Evolutionary conservation across 2,797 vertebrate genomes (phyloP).

Genomic region (Chiloscyllium punctatum): DNA sequence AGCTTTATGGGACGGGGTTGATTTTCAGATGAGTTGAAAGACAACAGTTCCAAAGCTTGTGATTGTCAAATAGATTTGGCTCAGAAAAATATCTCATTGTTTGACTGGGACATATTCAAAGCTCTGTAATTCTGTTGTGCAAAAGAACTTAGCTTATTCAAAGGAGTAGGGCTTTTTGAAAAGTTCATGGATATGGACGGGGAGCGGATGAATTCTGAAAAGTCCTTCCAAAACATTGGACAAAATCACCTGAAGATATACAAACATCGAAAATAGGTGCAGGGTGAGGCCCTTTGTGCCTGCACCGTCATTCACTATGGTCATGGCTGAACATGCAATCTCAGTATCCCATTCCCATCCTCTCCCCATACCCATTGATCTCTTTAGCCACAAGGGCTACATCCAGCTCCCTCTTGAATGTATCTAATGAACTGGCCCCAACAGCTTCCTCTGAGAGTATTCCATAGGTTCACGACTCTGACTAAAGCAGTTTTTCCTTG

Average conservation of each 20-base stretch:
- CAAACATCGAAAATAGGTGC: too few species aligned
- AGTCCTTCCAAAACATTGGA: not conserved
- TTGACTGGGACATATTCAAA: not conserved
- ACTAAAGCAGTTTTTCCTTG: too few species aligned
- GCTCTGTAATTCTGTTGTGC: not conserved
- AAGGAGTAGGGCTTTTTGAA: not conserved
- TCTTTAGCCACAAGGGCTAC: too few species aligned
- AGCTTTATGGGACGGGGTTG: not conserved
- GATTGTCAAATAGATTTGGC: not conserved
- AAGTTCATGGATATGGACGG: not conserved
- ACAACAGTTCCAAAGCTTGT: not conserved
- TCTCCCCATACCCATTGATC: too few species aligned
- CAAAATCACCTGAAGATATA: not conserved
- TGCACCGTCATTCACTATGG: too few species aligned
- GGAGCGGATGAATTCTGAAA: not conserved
- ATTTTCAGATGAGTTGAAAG: not conserved
- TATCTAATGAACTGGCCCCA: too few species aligned
- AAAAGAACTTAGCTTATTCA: not conserved
- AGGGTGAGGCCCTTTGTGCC: too few species aligned
- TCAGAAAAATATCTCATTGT: not conserved
- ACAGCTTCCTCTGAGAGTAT: too few species aligned
- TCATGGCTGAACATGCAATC: too few species aligned
- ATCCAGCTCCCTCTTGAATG: too few species aligned
- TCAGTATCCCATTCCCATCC: too few species aligned
- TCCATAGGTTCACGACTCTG: too few species aligned